phyloP scores from a whole-genome alignment of 2,888 invertebrate genomes.

The Tetragonisca angustula region DNA sequence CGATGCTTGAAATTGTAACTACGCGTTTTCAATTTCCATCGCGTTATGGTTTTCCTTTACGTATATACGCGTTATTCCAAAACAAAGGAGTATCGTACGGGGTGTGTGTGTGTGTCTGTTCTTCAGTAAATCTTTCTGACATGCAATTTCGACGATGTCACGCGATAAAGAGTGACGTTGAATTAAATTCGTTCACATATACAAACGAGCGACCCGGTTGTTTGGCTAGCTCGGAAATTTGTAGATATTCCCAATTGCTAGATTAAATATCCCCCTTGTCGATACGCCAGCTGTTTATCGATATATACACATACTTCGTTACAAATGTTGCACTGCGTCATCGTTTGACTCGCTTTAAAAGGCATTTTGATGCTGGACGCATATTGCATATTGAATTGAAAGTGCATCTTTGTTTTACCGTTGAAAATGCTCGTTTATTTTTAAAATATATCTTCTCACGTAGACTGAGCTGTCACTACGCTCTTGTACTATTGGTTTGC shows the following conservation, averaged over 20 bases:
- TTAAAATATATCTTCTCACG: too few relatives aligned
- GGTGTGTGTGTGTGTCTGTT: conserved; percentile 6
- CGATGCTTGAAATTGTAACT: not conserved
- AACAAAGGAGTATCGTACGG: conserved; percentile 6
- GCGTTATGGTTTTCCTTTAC: not conserved
- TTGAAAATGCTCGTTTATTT: too few relatives aligned
- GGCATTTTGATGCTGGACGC: not conserved
- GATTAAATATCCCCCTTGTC: conserved; percentile 60
- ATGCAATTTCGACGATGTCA: conserved; percentile 68
- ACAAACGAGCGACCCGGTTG: conserved; percentile 40
- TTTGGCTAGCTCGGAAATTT: conserved; percentile 47
- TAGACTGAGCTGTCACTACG: not conserved
- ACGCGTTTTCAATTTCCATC: not conserved
- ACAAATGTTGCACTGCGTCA: not conserved
- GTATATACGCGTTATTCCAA: not conserved
- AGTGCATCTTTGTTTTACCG: too few relatives aligned
- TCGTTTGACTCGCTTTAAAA: conserved; percentile 5
- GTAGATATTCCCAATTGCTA: conserved; percentile 53
- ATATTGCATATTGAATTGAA: not conserved
- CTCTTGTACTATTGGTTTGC: not conserved
- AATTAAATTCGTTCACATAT: conserved; percentile 65
- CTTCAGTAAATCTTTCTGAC: conserved; percentile 62
- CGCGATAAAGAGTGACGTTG: conserved; percentile 66
- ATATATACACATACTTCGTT: conserved; percentile 10
- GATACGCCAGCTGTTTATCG: conserved; percentile 37